Base-by-base conservation (phyloP, 2,888 invertebrate genomes). In the Leuctra nigra region DNA sequence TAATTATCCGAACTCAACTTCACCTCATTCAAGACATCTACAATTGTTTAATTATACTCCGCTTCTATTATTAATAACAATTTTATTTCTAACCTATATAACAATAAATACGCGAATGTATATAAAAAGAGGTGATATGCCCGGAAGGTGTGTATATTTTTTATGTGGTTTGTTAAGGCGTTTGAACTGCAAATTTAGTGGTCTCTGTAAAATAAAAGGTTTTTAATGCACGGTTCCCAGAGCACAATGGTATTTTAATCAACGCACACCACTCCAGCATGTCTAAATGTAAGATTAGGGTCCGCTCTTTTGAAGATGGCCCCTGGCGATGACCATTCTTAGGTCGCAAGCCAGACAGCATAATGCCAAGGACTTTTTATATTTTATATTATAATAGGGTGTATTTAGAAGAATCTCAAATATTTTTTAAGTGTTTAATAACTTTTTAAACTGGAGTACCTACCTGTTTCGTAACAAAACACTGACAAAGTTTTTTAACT, bases 221-320 rank as follows among this genome's bases (percentile, higher is more conserved):
- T 35, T 50, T 16, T 50, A 50, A 50, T 50, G 22, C 50, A 13
- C 23, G 48, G 50, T 50, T 50, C 50, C 50, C 50, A 50, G 48
- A 50, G 18, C 50, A 33, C 50, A 50, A 35, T 50, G 50, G 50
- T 22, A 50, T 50, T 50, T 50, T 50, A 50, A 50, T 50, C 35
- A 50, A 50, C 50, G n/a, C n/a, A 50, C 50, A 50, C 50, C 20
- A 50, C 33, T 50, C 50, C 18, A 50, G 50, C 50, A 50, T 50
- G 50, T 50, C 50, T 50, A 50, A 50, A 33, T 22, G 50, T 35
- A 50, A 50, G 50, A 50, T 50, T 50, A 50, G 50, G 50, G 50
- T 50, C 50, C 18, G 41, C 9, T 35, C 13, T 6, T 18, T 35
- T 9, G 23, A 23, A 44, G 23, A 22, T 44, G 44, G 50, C 50